phyloP scores from a whole-genome alignment of 92 coral and sea anemone genomes.

The Diadumene lineata region DNA sequence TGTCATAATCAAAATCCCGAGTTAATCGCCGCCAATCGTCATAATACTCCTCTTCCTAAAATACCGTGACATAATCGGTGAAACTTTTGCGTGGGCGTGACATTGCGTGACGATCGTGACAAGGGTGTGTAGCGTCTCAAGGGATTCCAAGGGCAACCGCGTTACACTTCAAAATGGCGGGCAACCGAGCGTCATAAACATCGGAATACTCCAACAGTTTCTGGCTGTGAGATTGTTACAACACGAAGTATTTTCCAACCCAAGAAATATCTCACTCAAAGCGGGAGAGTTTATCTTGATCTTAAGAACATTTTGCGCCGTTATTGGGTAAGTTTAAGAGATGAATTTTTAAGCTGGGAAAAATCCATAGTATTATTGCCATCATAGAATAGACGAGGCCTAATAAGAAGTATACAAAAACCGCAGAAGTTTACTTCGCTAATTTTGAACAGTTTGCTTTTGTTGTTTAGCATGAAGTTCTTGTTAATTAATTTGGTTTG shows the following conservation, averaged over 20 bases:
- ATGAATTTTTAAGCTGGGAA: neutral
- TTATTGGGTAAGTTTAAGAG: neutral
- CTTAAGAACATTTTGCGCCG: neutral
- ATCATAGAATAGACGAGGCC: neutral
- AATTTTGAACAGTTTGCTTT: neutral
- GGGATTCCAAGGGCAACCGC: slow-evolving; percentile 24
- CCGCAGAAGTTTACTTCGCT: neutral
- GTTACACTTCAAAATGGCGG: slow-evolving; percentile 50
- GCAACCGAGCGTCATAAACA: slow-evolving; percentile 33
- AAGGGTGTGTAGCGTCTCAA: slow-evolving; percentile 13
- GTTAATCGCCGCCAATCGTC: too few relatives aligned
- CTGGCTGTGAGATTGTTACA: neutral
- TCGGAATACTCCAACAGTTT: neutral
- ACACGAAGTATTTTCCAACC: neutral
- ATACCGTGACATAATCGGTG: slow-evolving; percentile 24
- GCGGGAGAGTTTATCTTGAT: neutral
- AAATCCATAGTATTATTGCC: neutral
- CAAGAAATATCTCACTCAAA: neutral
- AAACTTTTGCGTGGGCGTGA: slow-evolving; percentile 44
- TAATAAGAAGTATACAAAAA: too few relatives aligned
- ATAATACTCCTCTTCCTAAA: too few relatives aligned
- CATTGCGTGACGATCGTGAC: slow-evolving; percentile 26
- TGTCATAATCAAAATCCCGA: too few relatives aligned
- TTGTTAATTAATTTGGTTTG: neutral
- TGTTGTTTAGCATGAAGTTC: neutral